Evolutionary conservation across 1,140 invertebrate species (phyloP).

Genomic region (Zaprionus africanus): DNA sequence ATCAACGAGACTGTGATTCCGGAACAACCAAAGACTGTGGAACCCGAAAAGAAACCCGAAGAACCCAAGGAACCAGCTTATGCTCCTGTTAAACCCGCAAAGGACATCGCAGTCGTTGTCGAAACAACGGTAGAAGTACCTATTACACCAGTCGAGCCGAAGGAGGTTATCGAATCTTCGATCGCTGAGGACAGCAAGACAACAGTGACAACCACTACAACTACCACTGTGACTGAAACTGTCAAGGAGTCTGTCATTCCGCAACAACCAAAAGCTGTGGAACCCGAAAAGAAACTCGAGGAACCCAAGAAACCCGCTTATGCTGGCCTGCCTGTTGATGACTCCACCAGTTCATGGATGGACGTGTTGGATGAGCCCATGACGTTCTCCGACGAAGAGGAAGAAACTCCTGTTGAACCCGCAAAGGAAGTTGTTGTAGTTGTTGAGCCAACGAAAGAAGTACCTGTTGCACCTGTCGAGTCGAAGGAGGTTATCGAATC

Average conservation of each 20-base stretch:
- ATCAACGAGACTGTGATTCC: background rate
- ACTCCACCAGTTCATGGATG: background rate
- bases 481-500: background rate
- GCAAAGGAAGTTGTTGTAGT: background rate
- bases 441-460: background rate
- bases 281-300: background rate
- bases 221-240: background rate
- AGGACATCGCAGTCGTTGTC: background rate
- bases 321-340: background rate
- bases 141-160: background rate
- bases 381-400: background rate
- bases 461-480: background rate
- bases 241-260: background rate
- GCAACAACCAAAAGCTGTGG: background rate
- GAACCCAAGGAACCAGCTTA: slow-evolving; percentile 54
- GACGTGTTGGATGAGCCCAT: background rate
- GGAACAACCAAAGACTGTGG: slow-evolving; percentile 6
- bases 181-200: background rate
- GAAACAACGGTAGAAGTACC: background rate
- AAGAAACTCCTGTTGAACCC: background rate
- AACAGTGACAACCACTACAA: background rate
- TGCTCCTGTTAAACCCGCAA: slow-evolving; percentile 13
- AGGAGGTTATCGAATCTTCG: background rate
- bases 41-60: slow-evolving; percentile 5
- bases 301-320: background rate